Base-by-base conservation (phyloP, 2,113 vertebrate species). In the Dissostichus mawsoni region DNA sequence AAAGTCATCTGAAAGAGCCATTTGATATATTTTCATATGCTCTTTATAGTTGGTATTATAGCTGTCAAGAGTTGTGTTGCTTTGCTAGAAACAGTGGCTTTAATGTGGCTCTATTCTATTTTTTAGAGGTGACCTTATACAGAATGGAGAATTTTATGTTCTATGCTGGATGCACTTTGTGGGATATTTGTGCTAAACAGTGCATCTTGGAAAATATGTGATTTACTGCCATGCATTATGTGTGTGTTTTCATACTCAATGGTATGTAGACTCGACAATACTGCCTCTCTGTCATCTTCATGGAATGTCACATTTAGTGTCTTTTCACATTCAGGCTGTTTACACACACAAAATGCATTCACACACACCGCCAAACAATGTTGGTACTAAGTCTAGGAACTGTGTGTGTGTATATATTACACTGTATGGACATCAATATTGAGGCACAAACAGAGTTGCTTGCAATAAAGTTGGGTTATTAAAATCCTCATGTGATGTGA, bases 401-500 rank as follows among this genome's bases (percentile, higher is more conserved):
- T 50, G 17, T 74, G 65, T 74, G 69, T 36, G 33, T 66, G 67
- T 41, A 11, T 73, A 33, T 45, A 50, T 62, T 10, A 56, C 51
- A 47, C n/a, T 52, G n/a, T 51, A 70, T 77, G 61, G 56, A 62
- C 76, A 81, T 55, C 55, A 78, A 86, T 83, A 80, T 45, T 59
- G n/a, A 78, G 61, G 55, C 59, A 61, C 45, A 56, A 45, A 62
- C 29, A 81, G 23, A 87, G 58, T 75, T 73, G 55, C 82, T 20
- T 17, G 81, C 86, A 88, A 90, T 86, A 92, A 87, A 84, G 82
- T 78, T 63, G 61, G 64, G 72, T 91, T 93, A 92, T 91, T 90
- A 92, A 91, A 93, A 84, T 47, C 51, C 50, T 68, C 50, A 65
- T 81, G 83, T 79, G 82, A 75, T 82, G 83, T 65, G 76, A 82